Evolutionary conservation across 2,888 invertebrate genomes (phyloP).

Genomic region (Drepana falcataria): DNA sequence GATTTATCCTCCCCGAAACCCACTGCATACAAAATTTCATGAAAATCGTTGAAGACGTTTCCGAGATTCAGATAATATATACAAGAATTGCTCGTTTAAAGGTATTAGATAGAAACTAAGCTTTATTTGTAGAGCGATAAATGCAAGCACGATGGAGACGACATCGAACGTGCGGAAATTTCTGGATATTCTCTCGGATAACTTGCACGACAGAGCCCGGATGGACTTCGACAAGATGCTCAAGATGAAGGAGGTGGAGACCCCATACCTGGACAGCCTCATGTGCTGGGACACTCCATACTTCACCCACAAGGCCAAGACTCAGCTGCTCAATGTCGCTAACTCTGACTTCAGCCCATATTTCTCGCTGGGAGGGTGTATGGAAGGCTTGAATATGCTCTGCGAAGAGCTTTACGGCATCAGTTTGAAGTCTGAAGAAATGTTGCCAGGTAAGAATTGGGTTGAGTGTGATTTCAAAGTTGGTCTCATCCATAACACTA

Average conservation of each 20-base stretch:
- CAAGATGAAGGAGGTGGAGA: slow-evolving; percentile 81
- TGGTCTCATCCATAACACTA: too few species aligned
- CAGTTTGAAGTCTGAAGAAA: slow-evolving; percentile 83
- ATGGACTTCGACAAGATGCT: slow-evolving; percentile 88
- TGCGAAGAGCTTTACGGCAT: slow-evolving; percentile 91
- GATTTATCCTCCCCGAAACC: too few species aligned
- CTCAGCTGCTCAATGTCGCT: slow-evolving; percentile 82
- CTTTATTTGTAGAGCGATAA: slow-evolving; percentile 83
- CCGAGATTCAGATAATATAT: too few species aligned
- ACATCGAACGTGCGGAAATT: slow-evolving; percentile 89
- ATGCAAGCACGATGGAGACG: slow-evolving; percentile 90
- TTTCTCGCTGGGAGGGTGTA: slow-evolving; percentile 95
- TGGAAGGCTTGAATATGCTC: slow-evolving; percentile 97
- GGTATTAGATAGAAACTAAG: too few species aligned
- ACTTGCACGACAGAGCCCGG: slow-evolving; percentile 83
- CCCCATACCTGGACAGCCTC: slow-evolving; percentile 50
- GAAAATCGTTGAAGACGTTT: too few species aligned
- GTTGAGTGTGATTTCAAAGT: too few species aligned
- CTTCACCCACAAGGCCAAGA: slow-evolving; percentile 86
- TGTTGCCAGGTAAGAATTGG: slow-evolving; percentile 77
- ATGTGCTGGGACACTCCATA: slow-evolving; percentile 94
- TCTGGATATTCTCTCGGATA: slow-evolving; percentile 85
- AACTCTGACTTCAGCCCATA: slow-evolving; percentile 88
- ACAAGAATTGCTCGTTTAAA: too few species aligned
- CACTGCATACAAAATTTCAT: too few species aligned